phyloP scores from a whole-genome alignment of 2,113 vertebrate species.

The Brachirus orientalis region DNA sequence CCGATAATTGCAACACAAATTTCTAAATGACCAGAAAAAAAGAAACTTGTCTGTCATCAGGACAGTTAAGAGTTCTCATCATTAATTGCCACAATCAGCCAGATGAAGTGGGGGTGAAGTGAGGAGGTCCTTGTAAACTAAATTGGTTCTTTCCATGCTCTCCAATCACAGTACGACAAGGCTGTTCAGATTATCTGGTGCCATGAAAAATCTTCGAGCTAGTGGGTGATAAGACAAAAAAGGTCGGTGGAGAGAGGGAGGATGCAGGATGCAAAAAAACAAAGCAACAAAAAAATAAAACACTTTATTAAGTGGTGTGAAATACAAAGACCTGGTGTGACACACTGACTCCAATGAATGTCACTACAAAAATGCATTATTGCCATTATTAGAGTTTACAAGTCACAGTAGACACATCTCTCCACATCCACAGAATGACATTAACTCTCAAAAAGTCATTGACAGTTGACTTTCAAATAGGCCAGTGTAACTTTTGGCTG shows the following conservation, averaged over 20 bases:
- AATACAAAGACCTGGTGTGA: no score
- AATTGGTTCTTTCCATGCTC: constrained; percentile 45
- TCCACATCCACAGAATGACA: no score
- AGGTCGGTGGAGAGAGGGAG: constrained; percentile 2
- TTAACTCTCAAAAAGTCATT: constrained; percentile 2
- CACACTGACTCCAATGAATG: no score
- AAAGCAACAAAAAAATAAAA: no score
- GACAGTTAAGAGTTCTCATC: constrained; percentile 31
- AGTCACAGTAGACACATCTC: no score
- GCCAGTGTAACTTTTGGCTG: constrained; percentile 38
- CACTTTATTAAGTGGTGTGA: no score
- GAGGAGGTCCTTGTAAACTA: constrained; percentile 40
- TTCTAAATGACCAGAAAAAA: neutral
- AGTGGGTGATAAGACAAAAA: constrained; percentile 20
- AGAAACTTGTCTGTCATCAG: neutral
- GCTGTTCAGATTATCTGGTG: constrained; percentile 18
- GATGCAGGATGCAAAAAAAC: neutral
- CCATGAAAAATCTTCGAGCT: constrained; percentile 29
- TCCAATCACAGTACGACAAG: constrained; percentile 34
- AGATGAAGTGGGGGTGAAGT: constrained; percentile 25
- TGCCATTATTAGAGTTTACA: no score
- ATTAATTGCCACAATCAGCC: constrained; percentile 54
- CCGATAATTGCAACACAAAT: constrained; percentile 4
- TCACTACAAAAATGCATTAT: no score
- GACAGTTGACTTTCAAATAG: constrained; percentile 18